These are phyloP conservation scores for Petroica traversi DNA, from an alignment of 2,113 vertebrate species.

Conservation along the genomic window DNA sequence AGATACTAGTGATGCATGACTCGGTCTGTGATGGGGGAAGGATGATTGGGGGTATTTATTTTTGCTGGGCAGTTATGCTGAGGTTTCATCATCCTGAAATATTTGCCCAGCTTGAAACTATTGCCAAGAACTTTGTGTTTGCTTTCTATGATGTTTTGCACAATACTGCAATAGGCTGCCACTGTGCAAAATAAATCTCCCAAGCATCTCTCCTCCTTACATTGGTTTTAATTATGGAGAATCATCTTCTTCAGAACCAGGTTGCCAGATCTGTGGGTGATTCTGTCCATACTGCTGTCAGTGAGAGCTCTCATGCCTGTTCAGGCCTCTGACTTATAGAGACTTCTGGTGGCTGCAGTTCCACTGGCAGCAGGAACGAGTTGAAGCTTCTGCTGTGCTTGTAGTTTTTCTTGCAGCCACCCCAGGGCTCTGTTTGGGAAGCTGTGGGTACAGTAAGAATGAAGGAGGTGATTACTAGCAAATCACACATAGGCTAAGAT, in stretches of 20 bases:
- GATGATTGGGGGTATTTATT: not conserved
- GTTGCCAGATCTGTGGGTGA: not conserved
- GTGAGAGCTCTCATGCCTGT: not conserved
- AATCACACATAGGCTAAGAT: not conserved
- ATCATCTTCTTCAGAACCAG: not conserved
- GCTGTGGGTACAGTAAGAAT: not conserved
- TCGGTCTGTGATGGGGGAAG: not conserved
- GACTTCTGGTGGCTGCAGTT: not conserved
- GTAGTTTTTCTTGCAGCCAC: not conserved
- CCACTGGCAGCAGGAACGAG: not conserved
- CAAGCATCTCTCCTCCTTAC: not conserved
- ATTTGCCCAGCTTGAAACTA: constrained; percentile 43
- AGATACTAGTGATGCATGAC: not conserved
- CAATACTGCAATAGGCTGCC: constrained; percentile 39
- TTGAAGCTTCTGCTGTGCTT: not conserved
- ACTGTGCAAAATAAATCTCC: constrained; percentile 39
- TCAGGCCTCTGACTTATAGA: not conserved
- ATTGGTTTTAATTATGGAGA: not conserved
- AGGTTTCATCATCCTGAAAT: constrained; percentile 59
- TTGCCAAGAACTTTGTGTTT: constrained; percentile 41
- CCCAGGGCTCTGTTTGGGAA: not conserved
- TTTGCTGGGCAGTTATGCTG: constrained; percentile 47
- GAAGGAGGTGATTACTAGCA: not conserved
- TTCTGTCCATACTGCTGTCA: not conserved
- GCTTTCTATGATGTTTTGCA: constrained; percentile 26